phyloP scores from a whole-genome alignment of 2,797 vertebrate species.

The Muraenolepis orangiensis region DNA sequence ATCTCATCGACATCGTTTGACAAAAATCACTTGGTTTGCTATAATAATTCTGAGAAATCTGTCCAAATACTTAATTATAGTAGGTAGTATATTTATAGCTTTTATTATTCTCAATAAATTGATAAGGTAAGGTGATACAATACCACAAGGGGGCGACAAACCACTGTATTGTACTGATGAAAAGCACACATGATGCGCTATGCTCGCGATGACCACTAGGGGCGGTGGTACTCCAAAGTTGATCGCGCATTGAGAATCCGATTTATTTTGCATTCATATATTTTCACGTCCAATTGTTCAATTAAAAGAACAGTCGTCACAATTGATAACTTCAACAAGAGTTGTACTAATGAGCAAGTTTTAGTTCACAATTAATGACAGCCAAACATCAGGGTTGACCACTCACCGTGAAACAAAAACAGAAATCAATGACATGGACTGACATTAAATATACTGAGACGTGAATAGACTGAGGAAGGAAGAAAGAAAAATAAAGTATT shows the following conservation, averaged over 20 bases:
- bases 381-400: too few species aligned
- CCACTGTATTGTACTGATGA: background rate
- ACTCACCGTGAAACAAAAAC: too few species aligned
- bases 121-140: background rate
- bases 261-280: background rate
- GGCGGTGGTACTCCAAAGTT: background rate
- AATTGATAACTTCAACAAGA: background rate
- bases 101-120: background rate
- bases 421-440: background rate
- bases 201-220: background rate
- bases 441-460: slow-evolving; percentile 6
- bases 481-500: slow-evolving; percentile 26
- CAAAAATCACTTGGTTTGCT: too few species aligned
- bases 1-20: too few species aligned
- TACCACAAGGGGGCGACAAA: background rate
- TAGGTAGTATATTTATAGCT: background rate
- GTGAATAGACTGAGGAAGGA: background rate
- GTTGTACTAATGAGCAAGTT: background rate
- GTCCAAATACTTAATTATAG: too few species aligned
- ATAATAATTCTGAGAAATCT: too few species aligned
- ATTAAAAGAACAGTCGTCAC: background rate
- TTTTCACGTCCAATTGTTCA: background rate
- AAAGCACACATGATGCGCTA: background rate
- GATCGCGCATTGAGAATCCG: background rate
- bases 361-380: background rate